phyloP scores from a whole-genome alignment of 2,113 vertebrate species.

The Gavialis gangeticus region DNA sequence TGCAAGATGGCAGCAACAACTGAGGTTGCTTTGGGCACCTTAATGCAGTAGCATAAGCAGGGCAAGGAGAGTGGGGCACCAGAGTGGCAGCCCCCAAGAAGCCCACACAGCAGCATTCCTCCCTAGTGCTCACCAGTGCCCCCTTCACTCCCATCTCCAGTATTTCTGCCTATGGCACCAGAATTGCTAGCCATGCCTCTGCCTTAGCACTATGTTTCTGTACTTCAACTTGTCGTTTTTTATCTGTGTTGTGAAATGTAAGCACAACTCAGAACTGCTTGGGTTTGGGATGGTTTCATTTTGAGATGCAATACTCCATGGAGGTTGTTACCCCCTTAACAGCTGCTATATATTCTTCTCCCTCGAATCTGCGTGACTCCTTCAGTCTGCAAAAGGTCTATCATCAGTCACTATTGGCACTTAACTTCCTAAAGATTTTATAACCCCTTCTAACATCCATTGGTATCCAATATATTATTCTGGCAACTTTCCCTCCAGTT shows the following conservation, averaged over 20 bases:
- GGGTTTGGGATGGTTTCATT: neutral
- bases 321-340: neutral
- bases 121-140: no score
- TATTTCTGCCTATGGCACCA: no score
- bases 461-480: neutral
- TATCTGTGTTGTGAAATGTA: no score
- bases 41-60: no score
- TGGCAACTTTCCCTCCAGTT: neutral
- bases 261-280: neutral
- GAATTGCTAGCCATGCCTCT: no score
- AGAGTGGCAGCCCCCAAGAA: no score
- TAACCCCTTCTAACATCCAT: neutral
- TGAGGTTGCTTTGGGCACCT: neutral
- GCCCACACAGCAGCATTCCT: no score
- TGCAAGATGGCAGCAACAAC: neutral
- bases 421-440: neutral
- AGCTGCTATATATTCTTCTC: neutral
- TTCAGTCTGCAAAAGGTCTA: neutral
- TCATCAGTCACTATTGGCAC: neutral
- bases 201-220: no score
- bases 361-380: neutral
- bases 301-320: neutral
- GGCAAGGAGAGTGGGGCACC: no score
- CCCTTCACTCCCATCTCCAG: no score
- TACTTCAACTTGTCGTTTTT: no score